These are phyloP conservation scores for Platysternon megacephalum DNA, from an alignment of 2,113 vertebrate species.

Conservation along the genomic window DNA sequence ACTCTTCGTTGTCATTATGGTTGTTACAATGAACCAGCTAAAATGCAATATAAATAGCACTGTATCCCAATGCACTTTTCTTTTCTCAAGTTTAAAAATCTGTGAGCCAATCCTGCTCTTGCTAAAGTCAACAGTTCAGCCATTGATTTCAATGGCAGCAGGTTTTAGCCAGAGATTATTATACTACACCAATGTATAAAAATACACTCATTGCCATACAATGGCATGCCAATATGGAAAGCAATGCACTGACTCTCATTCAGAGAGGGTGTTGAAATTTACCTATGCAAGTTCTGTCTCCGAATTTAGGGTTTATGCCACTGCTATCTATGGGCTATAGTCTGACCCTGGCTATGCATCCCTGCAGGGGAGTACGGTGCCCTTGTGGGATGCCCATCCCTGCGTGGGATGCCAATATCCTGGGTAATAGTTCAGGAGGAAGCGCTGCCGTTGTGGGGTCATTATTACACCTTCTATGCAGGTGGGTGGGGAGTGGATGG, in stretches of 20 bases:
- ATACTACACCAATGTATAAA: background rate
- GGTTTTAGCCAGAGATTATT: background rate
- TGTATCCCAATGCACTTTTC: background rate
- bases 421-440: background rate
- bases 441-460: background rate
- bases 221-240: background rate
- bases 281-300: background rate
- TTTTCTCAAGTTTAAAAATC: background rate
- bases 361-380: background rate
- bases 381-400: background rate
- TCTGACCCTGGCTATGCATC: background rate
- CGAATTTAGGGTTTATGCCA: conserved; percentile 14
- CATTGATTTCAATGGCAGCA: background rate
- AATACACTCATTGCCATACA: background rate
- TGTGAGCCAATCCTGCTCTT: background rate
- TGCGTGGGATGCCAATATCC: background rate
- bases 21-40: background rate
- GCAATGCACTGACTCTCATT: background rate
- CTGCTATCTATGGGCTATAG: conserved; percentile 25
- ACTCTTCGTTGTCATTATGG: background rate
- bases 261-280: background rate
- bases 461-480: background rate
- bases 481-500: background rate
- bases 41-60: background rate
- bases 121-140: background rate